Percentiles rank a stretch among this genome's conserved stretches.
These are phyloP conservation scores for Cepphus grylle DNA, from an alignment of 2,113 vertebrate genomes.

Conservation along the genomic window DNA sequence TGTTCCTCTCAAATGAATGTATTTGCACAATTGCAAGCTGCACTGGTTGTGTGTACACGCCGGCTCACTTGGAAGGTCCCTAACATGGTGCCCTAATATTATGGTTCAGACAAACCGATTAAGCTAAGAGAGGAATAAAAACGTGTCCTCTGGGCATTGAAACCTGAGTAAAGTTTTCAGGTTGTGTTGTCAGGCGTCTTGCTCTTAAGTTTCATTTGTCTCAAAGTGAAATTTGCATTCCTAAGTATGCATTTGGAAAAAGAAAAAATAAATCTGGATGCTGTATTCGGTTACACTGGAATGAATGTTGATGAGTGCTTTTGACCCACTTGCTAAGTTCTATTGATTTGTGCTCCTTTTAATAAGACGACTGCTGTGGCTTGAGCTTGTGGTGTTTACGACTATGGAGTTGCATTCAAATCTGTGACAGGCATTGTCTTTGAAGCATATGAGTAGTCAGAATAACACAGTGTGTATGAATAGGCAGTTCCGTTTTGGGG, in stretches of 20 bases:
- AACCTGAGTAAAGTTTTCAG: background rate
- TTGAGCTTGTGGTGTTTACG: background rate
- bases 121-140: background rate
- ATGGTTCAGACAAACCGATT: background rate
- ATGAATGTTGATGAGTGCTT: background rate
- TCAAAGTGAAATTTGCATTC: background rate
- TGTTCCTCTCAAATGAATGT: background rate
- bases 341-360: background rate
- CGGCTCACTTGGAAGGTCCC: background rate
- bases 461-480: background rate
- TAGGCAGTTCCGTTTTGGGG: background rate
- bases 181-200: background rate
- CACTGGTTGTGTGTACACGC: background rate
- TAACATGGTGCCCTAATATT: fast-evolving
- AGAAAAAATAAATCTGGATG: background rate
- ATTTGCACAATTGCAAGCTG: background rate
- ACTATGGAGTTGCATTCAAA: background rate
- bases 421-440: background rate
- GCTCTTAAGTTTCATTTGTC: background rate
- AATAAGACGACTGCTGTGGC: background rate
- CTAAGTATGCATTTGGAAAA: background rate
- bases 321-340: background rate
- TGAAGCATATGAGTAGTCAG: background rate
- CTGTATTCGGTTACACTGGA: background rate
- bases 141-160: background rate